phyloP scores from a whole-genome alignment of 1,140 invertebrate species.

The Nasonia vitripennis region DNA sequence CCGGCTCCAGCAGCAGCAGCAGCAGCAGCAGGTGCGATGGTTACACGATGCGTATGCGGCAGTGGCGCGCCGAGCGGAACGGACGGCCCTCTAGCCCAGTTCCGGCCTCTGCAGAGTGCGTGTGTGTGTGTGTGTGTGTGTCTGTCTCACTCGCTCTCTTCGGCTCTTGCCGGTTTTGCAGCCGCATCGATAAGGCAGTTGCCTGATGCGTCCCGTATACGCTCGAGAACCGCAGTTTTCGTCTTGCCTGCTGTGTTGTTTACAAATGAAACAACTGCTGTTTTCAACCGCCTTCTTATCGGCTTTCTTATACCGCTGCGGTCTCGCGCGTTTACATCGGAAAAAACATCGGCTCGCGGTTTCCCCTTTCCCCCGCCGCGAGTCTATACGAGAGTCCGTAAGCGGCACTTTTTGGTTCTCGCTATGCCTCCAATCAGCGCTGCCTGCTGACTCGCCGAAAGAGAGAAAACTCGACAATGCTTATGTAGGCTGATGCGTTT shows the following conservation, averaged over 20 bases:
- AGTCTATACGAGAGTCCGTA: too few species aligned
- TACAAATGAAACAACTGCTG: neutral
- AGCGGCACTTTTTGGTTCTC: too few species aligned
- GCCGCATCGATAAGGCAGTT: conserved; percentile 37
- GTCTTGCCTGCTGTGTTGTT: neutral
- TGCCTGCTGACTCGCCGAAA: neutral
- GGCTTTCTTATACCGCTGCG: neutral
- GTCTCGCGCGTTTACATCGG: neutral
- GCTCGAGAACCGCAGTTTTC: neutral
- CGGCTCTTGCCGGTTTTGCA: conserved; percentile 2
- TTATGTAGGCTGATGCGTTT: neutral
- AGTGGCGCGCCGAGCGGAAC: conserved; percentile 28
- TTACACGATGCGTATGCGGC: neutral
- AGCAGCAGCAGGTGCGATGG: neutral
- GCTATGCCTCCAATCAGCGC: neutral
- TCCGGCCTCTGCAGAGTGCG: neutral
- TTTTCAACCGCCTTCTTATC: neutral
- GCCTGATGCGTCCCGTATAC: conserved; percentile 48
- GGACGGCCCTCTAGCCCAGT: conserved; percentile 34
- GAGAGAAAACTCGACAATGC: neutral
- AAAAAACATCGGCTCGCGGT: neutral
- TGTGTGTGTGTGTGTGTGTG: too few species aligned
- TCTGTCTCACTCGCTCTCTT: neutral
- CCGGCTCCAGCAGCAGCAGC: neutral
- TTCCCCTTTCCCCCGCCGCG: neutral